phyloP scores from a whole-genome alignment of 2,888 invertebrate genomes.

The Polyommatus iphigenia region DNA sequence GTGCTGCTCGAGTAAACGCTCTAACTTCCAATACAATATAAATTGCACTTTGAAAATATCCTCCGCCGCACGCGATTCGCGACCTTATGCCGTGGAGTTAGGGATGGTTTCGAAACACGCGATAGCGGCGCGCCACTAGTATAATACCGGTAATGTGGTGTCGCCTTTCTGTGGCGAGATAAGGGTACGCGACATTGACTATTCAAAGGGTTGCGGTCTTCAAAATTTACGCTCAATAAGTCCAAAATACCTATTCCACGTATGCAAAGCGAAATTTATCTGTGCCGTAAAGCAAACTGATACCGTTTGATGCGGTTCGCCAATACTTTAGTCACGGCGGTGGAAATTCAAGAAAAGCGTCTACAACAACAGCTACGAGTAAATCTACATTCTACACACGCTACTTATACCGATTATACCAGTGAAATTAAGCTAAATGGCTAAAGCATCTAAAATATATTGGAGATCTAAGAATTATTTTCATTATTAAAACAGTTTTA shows the following conservation, averaged over 20 bases:
- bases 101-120: constrained; percentile 53
- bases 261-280: constrained; percentile 47
- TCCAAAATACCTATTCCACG: constrained; percentile 66
- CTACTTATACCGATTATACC: too few species aligned
- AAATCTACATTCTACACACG: background rate
- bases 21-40: constrained; percentile 79
- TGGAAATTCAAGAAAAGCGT: background rate
- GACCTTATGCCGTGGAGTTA: constrained; percentile 59
- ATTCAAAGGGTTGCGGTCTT: constrained; percentile 80
- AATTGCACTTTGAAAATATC: constrained; percentile 78
- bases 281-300: constrained; percentile 33
- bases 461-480: too few species aligned
- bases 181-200: constrained; percentile 80
- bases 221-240: constrained; percentile 80
- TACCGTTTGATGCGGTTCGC: constrained; percentile 29
- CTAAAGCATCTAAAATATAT: too few species aligned
- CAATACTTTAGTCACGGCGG: constrained; percentile 3
- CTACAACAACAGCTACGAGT: background rate
- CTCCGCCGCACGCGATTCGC: constrained; percentile 64
- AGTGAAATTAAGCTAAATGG: too few species aligned
- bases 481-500: too few species aligned
- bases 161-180: constrained; percentile 79
- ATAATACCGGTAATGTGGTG: constrained; percentile 80
- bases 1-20: constrained; percentile 67
- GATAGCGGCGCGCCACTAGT: constrained; percentile 52